These are phyloP conservation scores for Oeneis ivallda DNA, from an alignment of 2,888 invertebrate genomes.

Conservation along the genomic window DNA sequence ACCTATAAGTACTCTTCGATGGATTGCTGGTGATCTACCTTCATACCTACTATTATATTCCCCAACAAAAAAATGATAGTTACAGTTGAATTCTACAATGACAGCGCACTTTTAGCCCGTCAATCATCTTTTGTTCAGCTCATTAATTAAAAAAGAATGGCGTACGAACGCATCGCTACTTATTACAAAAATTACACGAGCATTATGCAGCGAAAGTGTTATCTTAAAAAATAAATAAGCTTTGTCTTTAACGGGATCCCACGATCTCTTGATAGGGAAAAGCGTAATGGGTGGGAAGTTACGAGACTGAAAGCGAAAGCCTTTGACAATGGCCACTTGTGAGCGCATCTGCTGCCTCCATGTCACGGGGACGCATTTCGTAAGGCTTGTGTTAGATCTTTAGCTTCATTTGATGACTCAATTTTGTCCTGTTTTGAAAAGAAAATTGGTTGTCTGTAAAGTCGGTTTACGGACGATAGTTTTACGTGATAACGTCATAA, in stretches of 20 bases:
- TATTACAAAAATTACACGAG: conserved; percentile 60
- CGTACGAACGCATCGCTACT: conserved; percentile 47
- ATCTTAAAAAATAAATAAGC: conserved; percentile 67
- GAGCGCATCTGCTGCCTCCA: conserved; percentile 37
- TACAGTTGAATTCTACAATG: neutral
- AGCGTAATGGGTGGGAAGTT: conserved; percentile 75
- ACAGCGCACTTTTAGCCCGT: conserved; percentile 18
- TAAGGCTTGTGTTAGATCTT: conserved; percentile 38
- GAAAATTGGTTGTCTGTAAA: too few species aligned
- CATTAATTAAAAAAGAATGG: conserved; percentile 42
- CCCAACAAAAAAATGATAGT: neutral
- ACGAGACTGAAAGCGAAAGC: conserved; percentile 67
- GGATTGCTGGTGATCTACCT: too few species aligned
- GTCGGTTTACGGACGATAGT: too few species aligned
- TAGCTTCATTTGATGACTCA: conserved; percentile 31
- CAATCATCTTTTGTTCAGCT: conserved; percentile 38
- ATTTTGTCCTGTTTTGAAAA: conserved; percentile 23
- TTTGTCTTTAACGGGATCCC: conserved; percentile 69
- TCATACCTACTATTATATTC: neutral
- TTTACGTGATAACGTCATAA: too few species aligned
- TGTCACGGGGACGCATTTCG: conserved; percentile 38
- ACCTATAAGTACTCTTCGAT: too few species aligned
- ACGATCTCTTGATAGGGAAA: conserved; percentile 78
- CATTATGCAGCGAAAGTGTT: conserved; percentile 73
- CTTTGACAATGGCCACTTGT: conserved; percentile 55